Percentiles rank a stretch among this genome's conserved stretches.
These are phyloP conservation scores for Parotocinclus haroldoi DNA, from an alignment of 2,797 vertebrate species.

Conservation along the genomic window DNA sequence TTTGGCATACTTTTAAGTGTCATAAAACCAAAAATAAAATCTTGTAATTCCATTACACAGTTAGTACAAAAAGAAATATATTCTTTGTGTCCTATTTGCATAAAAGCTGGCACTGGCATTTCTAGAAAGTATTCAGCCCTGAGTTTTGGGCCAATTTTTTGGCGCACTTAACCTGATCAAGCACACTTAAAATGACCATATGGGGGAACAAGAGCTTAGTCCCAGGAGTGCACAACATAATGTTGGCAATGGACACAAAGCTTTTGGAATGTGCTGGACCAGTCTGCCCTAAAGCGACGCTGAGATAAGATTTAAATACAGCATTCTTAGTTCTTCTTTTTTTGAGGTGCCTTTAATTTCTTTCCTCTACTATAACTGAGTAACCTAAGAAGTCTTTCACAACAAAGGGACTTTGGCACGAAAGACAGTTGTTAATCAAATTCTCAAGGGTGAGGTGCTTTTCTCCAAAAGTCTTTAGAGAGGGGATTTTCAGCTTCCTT, in stretches of 20 bases:
- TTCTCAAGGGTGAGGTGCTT: slow-evolving; percentile 71
- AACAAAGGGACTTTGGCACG: slow-evolving; percentile 53
- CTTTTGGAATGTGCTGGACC: slow-evolving; percentile 49
- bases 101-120: slow-evolving; percentile 6
- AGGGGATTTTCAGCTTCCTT: slow-evolving; percentile 50
- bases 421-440: slow-evolving; percentile 77
- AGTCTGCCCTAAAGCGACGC: slow-evolving; percentile 43
- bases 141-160: slow-evolving; percentile 11
- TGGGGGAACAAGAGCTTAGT: slow-evolving; percentile 34
- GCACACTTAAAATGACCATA: slow-evolving; percentile 46
- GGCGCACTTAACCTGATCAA: slow-evolving; percentile 31
- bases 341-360: slow-evolving; percentile 44
- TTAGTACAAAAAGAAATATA: no score
- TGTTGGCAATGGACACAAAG: slow-evolving; percentile 44
- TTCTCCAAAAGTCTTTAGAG: slow-evolving; percentile 32
- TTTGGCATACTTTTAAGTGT: neutral
- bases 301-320: slow-evolving; percentile 52
- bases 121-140: slow-evolving; percentile 3
- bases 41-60: neutral
- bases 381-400: slow-evolving; percentile 76
- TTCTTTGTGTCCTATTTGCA: slow-evolving; percentile 12
- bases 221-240: slow-evolving; percentile 40
- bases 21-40: neutral
- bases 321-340: slow-evolving; percentile 34
- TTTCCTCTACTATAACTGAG: slow-evolving; percentile 63